Evolutionary conservation across 2,888 invertebrate species (phyloP).

Genomic region (Taenaris catops): DNA sequence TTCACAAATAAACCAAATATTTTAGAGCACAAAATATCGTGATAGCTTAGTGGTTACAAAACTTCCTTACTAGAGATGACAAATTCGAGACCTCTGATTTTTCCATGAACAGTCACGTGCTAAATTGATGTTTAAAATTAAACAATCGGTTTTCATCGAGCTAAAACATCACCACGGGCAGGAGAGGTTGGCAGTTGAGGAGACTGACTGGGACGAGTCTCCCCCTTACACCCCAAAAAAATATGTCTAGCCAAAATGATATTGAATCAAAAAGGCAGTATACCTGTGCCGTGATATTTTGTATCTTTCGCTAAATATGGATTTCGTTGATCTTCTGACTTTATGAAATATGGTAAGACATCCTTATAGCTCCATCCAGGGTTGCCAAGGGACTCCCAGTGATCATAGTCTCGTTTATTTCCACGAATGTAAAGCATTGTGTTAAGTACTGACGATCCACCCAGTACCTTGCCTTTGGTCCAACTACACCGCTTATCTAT

Average conservation of each 20-base stretch:
- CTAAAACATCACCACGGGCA: too few species aligned
- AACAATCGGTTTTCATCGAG: too few species aligned
- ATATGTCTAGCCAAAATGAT: background rate
- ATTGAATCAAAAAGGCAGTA: conserved; percentile 3
- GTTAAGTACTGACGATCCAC: conserved; percentile 93
- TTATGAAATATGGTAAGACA: conserved; percentile 90
- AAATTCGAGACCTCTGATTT: too few species aligned
- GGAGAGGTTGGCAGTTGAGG: too few species aligned
- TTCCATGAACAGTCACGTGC: too few species aligned
- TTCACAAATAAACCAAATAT: too few species aligned
- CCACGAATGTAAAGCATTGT: conserved; percentile 96
- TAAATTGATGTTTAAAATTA: too few species aligned
- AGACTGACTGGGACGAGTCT: too few species aligned
- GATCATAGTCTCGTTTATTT: conserved; percentile 91
- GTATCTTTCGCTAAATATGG: conserved; percentile 90
- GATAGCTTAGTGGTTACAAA: too few species aligned
- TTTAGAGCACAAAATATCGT: too few species aligned
- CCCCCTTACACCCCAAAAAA: too few species aligned
- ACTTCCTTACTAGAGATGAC: too few species aligned
- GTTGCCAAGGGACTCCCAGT: conserved; percentile 92
- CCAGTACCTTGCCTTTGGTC: conserved; percentile 94
- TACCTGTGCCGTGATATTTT: conserved; percentile 86
- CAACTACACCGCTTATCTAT: conserved; percentile 90
- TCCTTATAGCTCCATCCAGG: conserved; percentile 93
- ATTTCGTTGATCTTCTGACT: conserved; percentile 93